Conservation (phyloP, 2,113 vertebrate species). For the Macrotus californicus region DNA sequence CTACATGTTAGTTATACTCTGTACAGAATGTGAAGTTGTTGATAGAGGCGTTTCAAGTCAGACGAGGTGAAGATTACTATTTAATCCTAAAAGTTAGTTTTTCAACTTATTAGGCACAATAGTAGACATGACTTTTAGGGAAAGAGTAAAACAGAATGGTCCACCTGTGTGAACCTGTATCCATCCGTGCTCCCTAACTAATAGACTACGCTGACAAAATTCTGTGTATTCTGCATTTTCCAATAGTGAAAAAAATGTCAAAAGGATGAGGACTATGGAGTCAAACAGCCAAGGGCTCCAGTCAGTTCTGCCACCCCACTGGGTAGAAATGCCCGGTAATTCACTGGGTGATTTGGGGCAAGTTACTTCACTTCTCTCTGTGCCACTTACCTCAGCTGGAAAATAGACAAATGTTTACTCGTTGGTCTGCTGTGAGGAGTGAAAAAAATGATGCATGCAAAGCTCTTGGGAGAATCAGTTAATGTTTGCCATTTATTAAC, state of each 20-base stretch:
- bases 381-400: background rate
- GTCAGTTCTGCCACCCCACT: background rate
- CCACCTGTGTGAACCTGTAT: background rate
- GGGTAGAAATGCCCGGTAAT: background rate
- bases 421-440: background rate
- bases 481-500: background rate
- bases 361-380: background rate
- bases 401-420: background rate
- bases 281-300: background rate
- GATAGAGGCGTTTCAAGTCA: background rate
- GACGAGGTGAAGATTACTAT: background rate
- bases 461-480: background rate
- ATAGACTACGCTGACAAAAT: background rate
- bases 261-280: background rate
- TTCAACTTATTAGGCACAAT: background rate
- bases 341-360: background rate
- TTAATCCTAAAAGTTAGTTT: background rate
- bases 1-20: background rate
- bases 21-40: background rate
- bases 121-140: background rate
- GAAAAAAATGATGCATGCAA: background rate
- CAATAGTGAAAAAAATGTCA: background rate
- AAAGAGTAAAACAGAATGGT: background rate
- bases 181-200: background rate
- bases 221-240: background rate